Percentiles rank a stretch among this genome's conserved stretches.
These are phyloP conservation scores for Chrysemys picta DNA, from an alignment of 2,113 vertebrate species.

Conservation along the genomic window DNA sequence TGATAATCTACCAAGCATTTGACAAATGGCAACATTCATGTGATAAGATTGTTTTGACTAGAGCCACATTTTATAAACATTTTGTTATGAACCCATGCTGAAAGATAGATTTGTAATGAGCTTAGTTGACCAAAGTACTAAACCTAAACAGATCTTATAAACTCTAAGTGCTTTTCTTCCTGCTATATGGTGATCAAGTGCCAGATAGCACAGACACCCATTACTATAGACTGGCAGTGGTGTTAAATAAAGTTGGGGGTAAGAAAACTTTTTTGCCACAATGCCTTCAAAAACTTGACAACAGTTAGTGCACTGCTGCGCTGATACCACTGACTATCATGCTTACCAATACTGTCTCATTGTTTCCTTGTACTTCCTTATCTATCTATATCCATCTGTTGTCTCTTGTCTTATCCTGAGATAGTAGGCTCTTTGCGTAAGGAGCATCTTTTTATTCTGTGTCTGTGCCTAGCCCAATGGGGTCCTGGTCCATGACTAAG, in stretches of 20 bases:
- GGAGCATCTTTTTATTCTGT: not conserved
- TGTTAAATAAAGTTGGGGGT: not conserved
- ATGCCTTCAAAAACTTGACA: not conserved
- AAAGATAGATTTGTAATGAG: not conserved
- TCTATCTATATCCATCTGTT: not conserved
- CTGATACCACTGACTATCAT: not conserved
- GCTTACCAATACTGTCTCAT: not conserved
- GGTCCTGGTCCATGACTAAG: not conserved
- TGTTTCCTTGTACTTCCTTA: too few species aligned
- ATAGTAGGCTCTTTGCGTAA: not conserved
- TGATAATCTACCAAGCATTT: not conserved
- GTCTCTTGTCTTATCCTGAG: not conserved
- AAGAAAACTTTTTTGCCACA: not conserved
- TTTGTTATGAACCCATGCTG: not conserved
- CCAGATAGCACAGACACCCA: not conserved
- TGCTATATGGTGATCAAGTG: not conserved
- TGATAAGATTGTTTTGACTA: not conserved
- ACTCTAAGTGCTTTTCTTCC: not conserved
- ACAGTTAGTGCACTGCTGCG: not conserved
- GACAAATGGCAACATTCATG: not conserved
- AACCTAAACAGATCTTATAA: not conserved
- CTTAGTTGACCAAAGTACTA: not conserved
- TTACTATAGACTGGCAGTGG: not conserved
- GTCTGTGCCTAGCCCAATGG: not conserved
- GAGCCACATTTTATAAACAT: not conserved